Conservation (phyloP, 2,113 vertebrate species). For the Cinclus mexicanus region DNA sequence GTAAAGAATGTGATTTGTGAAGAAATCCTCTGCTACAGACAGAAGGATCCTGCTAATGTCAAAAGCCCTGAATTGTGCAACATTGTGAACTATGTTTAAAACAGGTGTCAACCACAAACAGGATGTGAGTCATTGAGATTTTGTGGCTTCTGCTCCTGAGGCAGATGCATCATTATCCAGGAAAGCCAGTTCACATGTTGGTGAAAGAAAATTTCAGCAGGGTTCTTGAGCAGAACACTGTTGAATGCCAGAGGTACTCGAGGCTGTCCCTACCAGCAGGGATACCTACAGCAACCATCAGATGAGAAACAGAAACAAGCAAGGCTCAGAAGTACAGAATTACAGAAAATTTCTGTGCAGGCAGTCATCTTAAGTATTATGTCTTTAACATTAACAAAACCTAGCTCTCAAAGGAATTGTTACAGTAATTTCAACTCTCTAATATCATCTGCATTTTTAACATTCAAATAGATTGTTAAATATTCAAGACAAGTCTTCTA, state of each 20-base stretch:
- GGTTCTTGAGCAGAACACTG: neutral
- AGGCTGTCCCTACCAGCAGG: neutral
- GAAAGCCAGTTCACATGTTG: neutral
- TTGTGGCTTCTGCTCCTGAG: neutral
- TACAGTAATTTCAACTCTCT: neutral
- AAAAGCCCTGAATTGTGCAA: neutral
- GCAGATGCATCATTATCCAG: neutral
- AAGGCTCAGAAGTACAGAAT: neutral
- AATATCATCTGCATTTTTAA: conserved; percentile 18
- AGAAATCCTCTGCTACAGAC: neutral
- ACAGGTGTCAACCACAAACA: neutral
- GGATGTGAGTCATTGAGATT: neutral
- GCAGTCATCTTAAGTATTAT: neutral
- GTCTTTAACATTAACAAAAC: neutral
- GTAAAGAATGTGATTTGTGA: neutral
- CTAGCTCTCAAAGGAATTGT: conserved; percentile 20
- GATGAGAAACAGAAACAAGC: neutral
- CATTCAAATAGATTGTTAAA: conserved; percentile 32
- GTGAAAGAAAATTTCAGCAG: neutral
- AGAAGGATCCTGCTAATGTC: neutral
- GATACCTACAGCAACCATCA: neutral
- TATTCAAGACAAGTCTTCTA: conserved; percentile 36
- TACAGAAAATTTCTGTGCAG: neutral
- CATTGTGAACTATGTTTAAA: neutral
- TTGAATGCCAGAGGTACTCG: neutral